Evolutionary conservation across 2,888 invertebrate genomes (phyloP), one percentile per base, ranked within the genome.

Genomic region (Nomada fabriciana): DNA sequence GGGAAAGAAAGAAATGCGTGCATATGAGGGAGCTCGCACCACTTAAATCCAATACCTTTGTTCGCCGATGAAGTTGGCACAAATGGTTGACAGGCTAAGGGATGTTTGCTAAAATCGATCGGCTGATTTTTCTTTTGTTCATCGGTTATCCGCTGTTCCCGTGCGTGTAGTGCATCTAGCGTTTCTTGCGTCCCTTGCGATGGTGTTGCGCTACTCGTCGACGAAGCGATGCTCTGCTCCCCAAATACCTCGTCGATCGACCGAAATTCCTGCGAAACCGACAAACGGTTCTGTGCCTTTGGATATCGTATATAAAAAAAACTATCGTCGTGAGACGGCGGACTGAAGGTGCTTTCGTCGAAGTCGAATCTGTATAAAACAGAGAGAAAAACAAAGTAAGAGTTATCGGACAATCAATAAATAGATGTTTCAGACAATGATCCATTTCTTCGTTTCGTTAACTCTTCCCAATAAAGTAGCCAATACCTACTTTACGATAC

Each of bases 301-400:
- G 91, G 82, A 91, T 97, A 97, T 69, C 96, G 95, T 87, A 96
- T 95, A 92, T 95, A 95, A 93, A 96, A 96, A 92, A 97, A 97
- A 70, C 96, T 96, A 90, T 97, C 97, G 93, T 97, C 97, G 59
- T 96, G 95, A 42, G 96, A 95, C 2, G 97, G 97, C 25, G 97
- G 97, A 23, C 97, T 97, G 86, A 96, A 95, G 15, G 95, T 94
- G 71, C 92, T 94, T 76, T 95, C 95, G 82, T 95, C 95, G 84
- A 95, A 94, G 90, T 96, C 95, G 88, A 95, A 95, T 91, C 96
- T 95, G 61, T n/a, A 47, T 15, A 50, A 53, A 60, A 55, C 13
- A 47, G 25, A 52, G 67, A 20, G 15, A 36, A 50, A 1, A 20
- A 13, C 2, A 43, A 10, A 25, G 10, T n/a, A 13, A 18, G 0